These are phyloP conservation scores for Epinephelus malabaricus DNA, from an alignment of 2,797 vertebrate species.

Conservation along the genomic window DNA sequence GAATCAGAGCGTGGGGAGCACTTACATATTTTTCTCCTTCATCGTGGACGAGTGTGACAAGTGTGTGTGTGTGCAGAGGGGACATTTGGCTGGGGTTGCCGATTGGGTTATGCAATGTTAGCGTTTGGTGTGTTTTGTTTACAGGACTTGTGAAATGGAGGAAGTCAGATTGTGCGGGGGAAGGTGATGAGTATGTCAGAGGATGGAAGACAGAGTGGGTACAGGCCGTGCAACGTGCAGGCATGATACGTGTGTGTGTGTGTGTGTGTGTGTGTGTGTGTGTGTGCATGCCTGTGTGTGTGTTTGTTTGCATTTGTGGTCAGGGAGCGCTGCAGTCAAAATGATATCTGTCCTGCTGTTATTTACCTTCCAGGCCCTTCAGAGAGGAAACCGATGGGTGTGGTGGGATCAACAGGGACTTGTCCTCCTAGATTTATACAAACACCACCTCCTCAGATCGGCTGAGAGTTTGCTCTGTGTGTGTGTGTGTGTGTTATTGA, in stretches of 20 bases:
- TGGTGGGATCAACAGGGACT: constrained; percentile 73
- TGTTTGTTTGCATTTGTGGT: constrained; percentile 55
- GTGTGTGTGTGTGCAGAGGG: constrained; percentile 40
- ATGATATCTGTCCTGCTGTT: constrained; percentile 74
- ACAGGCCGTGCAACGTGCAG: constrained; percentile 38
- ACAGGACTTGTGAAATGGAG: constrained; percentile 71
- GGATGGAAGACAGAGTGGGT: constrained; percentile 61
- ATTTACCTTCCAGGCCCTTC: constrained; percentile 75
- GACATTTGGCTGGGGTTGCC: constrained; percentile 52
- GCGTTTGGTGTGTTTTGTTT: constrained; percentile 78
- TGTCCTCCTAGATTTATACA: constrained; percentile 71
- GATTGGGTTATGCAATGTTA: constrained; percentile 67
- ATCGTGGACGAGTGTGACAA: constrained; percentile 41
- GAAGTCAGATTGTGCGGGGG: constrained; percentile 80
- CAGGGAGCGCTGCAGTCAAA: constrained; percentile 50
- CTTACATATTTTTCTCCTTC: constrained; percentile 34
- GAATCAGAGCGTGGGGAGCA: constrained; percentile 51
- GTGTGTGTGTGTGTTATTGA: constrained; percentile 41
- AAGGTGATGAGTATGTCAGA: constrained; percentile 73
- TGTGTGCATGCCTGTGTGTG: constrained; percentile 9
- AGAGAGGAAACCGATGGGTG: constrained; percentile 77
- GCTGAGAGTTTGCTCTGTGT: constrained; percentile 46
- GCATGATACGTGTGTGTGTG: neutral
- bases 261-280: constrained; percentile 4
- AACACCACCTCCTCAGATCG: constrained; percentile 67